phyloP scores from a whole-genome alignment of 2,113 vertebrate genomes.

The Elgaria multicarinata region DNA sequence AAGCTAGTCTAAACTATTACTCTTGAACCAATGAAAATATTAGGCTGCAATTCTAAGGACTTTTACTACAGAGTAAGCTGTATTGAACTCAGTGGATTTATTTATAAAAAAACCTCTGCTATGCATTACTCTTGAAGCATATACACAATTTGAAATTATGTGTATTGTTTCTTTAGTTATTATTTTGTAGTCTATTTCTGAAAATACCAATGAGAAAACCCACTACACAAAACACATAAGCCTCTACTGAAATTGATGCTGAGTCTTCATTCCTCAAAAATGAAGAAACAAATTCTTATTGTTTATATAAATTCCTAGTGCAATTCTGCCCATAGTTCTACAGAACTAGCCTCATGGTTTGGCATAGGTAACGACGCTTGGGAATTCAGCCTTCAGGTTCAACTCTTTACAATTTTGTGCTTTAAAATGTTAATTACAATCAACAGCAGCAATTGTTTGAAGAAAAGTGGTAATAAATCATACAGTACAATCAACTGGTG shows the following conservation, averaged over 20 bases:
- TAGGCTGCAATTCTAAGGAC: too few relatives aligned
- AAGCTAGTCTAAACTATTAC: constrained; percentile 20
- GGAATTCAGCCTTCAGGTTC: neutral
- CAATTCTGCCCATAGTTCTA: neutral
- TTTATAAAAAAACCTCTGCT: neutral
- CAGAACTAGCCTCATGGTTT: neutral
- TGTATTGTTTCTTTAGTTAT: neutral
- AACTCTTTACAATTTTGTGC: neutral
- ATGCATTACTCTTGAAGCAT: neutral
- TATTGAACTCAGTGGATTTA: too few relatives aligned
- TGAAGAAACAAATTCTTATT: neutral
- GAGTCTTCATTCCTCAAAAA: too few relatives aligned
- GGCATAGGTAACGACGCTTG: neutral
- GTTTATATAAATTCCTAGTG: neutral
- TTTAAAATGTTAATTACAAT: too few relatives aligned
- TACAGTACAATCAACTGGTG: too few relatives aligned
- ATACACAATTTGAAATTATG: neutral
- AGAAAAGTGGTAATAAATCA: too few relatives aligned
- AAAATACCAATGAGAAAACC: neutral
- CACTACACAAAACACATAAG: too few relatives aligned
- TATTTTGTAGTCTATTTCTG: neutral
- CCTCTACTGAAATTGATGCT: too few relatives aligned
- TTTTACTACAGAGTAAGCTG: too few relatives aligned
- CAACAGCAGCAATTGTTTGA: too few relatives aligned
- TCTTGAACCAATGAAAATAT: neutral